Evolutionary conservation across 2,113 vertebrate genomes (phyloP).

Genomic region (Narcine bancroftii): DNA sequence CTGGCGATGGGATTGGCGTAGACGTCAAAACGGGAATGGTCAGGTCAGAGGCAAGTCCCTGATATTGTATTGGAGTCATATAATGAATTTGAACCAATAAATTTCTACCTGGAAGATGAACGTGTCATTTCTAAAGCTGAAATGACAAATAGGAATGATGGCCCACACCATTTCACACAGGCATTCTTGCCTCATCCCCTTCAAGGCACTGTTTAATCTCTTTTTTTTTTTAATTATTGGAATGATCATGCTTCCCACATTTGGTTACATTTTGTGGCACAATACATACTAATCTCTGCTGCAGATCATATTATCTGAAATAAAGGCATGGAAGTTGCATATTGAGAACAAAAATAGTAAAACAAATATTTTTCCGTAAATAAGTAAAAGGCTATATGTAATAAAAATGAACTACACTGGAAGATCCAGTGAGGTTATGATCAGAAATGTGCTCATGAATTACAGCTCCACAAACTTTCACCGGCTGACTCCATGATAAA

Average conservation of each 20-base stretch:
- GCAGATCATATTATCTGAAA: not conserved
- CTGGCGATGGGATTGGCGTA: too few species aligned
- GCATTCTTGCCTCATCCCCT: not conserved
- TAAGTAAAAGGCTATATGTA: not conserved
- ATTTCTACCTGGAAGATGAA: not conserved
- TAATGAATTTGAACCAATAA: too few species aligned
- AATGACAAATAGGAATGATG: not conserved
- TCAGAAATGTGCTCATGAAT: not conserved
- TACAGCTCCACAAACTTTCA: not conserved
- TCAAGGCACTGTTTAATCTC: not conserved
- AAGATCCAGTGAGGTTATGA: not conserved
- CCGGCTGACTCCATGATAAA: not conserved
- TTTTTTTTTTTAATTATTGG: too few species aligned
- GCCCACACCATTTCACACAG: not conserved
- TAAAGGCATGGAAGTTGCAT: not conserved
- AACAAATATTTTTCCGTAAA: not conserved
- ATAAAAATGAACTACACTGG: not conserved
- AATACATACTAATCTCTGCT: not conserved
- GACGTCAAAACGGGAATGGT: too few species aligned
- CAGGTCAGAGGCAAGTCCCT: too few species aligned
- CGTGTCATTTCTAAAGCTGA: not conserved
- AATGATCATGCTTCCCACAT: not conserved
- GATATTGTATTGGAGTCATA: not conserved
- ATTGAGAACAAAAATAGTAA: not conserved
- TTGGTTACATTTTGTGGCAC: not conserved